A percentile compares a stretch with the other conserved stretches of the same genome.
These are phyloP conservation scores for Xerus rutilus DNA, from an alignment of 2,797 vertebrate species.

Conservation along the genomic window DNA sequence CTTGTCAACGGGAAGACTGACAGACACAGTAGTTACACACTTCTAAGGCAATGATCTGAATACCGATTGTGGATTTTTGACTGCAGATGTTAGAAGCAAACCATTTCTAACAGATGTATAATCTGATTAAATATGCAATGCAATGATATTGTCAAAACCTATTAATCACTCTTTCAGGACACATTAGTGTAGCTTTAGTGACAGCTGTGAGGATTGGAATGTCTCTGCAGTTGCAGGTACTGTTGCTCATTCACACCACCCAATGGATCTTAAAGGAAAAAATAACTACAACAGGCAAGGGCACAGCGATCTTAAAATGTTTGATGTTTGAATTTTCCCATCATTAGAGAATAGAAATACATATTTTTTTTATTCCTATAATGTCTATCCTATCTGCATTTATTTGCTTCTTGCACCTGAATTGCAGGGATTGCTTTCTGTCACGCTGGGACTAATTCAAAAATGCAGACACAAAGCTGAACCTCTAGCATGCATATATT, in stretches of 20 bases:
- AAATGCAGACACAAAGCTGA: slow-evolving; percentile 61
- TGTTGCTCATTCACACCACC: slow-evolving; percentile 61
- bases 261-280: slow-evolving; percentile 55
- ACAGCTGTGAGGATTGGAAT: slow-evolving; percentile 87
- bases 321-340: not conserved
- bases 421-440: slow-evolving; percentile 49
- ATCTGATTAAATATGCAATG: slow-evolving; percentile 90
- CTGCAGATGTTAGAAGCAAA: slow-evolving; percentile 88
- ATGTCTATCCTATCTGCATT: slow-evolving; percentile 30
- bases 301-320: not conserved
- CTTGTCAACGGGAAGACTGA: slow-evolving; percentile 70
- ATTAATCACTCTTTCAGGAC: slow-evolving; percentile 91
- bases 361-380: not conserved
- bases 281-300: not conserved
- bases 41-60: slow-evolving; percentile 84
- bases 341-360: not conserved
- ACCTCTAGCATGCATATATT: slow-evolving; percentile 14
- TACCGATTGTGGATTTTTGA: slow-evolving; percentile 84
- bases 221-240: slow-evolving; percentile 77
- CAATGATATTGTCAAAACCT: slow-evolving; percentile 90
- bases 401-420: slow-evolving; percentile 38
- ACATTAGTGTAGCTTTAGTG: slow-evolving; percentile 85
- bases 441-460: slow-evolving; percentile 24
- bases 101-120: slow-evolving; percentile 89
- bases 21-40: slow-evolving; percentile 24